phyloP scores from a whole-genome alignment of 2,797 vertebrate genomes.

The Scleropages formosus region DNA sequence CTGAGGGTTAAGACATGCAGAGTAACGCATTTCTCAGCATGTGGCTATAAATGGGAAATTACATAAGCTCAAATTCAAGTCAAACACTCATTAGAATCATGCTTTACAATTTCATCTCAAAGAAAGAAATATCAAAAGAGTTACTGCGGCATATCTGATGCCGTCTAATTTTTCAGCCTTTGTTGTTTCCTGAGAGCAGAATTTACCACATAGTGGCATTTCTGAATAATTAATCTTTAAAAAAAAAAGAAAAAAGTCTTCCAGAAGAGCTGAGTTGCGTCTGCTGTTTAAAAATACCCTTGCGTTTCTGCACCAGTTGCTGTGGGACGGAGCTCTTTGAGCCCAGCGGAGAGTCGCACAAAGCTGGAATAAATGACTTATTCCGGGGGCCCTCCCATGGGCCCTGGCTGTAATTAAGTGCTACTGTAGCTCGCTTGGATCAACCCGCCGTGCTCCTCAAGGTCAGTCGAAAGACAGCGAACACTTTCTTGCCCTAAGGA shows the following conservation, averaged over 20 bases:
- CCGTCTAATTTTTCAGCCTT: background rate
- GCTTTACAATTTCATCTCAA: background rate
- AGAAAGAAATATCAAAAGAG: constrained; percentile 4
- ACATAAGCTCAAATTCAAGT: background rate
- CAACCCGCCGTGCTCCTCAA: background rate
- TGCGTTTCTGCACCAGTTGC: constrained; percentile 22
- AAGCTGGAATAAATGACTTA: constrained; percentile 26
- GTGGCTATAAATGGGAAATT: background rate
- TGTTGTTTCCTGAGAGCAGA: background rate
- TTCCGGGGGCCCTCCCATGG: constrained; percentile 12
- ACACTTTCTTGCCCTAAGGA: too few species aligned
- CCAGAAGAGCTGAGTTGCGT: background rate
- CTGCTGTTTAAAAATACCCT: constrained; percentile 12
- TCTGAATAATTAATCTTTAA: constrained; percentile 26
- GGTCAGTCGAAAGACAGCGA: constrained; percentile 19
- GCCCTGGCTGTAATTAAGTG: constrained; percentile 23
- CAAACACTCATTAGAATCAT: background rate
- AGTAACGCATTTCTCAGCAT: too few species aligned
- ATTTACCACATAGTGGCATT: background rate
- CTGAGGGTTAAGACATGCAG: too few species aligned
- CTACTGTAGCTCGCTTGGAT: background rate
- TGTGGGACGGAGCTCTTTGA: background rate
- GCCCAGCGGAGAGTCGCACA: constrained; percentile 13
- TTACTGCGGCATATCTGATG: background rate
- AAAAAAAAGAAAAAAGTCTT: constrained; percentile 1